Conservation (phyloP, 2,888 invertebrate genomes). For the Melipona beecheii region DNA sequence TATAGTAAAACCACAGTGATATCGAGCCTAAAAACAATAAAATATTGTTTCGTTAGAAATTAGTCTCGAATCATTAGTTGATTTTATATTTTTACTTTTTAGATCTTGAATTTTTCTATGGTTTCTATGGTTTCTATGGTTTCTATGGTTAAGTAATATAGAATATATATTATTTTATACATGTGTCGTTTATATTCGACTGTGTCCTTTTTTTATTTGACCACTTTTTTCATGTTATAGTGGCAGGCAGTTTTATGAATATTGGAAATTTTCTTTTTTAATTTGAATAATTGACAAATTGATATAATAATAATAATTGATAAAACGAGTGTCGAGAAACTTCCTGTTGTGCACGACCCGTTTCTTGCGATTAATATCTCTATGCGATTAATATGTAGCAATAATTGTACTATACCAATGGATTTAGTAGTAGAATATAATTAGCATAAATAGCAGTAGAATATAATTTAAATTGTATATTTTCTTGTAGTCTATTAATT, state of each 20-base stretch:
- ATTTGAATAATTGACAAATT: no score
- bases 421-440: neutral
- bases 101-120: neutral
- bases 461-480: neutral
- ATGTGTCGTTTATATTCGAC: neutral
- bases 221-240: conserved; percentile 23
- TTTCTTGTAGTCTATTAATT: neutral
- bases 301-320: no score
- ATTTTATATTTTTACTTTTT: neutral
- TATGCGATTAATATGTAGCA: neutral
- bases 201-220: conserved; percentile 7
- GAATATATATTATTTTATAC: neutral
- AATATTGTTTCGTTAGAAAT: neutral
- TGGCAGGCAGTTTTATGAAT: conserved; percentile 22
- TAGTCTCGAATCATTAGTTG: neutral
- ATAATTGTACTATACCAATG: conserved; percentile 15
- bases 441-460: no score
- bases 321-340: no score
- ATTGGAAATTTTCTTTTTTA: conserved; percentile 3
- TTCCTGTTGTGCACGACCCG: neutral
- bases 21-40: neutral
- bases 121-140: no score
- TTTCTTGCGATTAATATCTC: conserved; percentile 20
- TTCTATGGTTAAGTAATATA: neutral
- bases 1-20: neutral